Conservation (phyloP, 2,113 vertebrate genomes). For the Montifringilla adamsi region DNA sequence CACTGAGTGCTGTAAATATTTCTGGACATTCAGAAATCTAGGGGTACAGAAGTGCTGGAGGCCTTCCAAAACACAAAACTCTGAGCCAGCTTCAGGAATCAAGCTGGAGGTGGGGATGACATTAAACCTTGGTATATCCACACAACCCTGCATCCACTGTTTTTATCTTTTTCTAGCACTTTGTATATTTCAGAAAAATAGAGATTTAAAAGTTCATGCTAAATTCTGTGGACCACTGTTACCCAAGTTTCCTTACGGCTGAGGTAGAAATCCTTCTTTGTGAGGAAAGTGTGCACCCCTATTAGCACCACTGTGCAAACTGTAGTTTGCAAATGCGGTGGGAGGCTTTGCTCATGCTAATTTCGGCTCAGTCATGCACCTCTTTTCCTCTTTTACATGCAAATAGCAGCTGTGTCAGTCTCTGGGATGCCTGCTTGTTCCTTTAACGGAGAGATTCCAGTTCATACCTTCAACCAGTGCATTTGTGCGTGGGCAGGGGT, state of each 20-base stretch:
- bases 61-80: neutral
- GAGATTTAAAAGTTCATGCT: neutral
- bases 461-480: slow-evolving; percentile 45
- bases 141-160: neutral
- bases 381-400: slow-evolving; percentile 62
- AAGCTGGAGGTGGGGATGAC: neutral
- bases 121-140: neutral
- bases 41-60: neutral
- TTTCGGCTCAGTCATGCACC: slow-evolving; percentile 62
- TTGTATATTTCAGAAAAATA: neutral
- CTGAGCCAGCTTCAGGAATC: neutral
- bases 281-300: slow-evolving; percentile 15
- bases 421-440: slow-evolving; percentile 57
- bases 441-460: slow-evolving; percentile 42
- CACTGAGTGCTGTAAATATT: neutral
- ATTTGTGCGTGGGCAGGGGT: slow-evolving; percentile 38
- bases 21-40: neutral
- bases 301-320: slow-evolving; percentile 19
- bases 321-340: slow-evolving; percentile 24
- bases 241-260: neutral
- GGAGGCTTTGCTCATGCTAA: slow-evolving; percentile 61
- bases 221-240: neutral
- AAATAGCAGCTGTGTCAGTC: slow-evolving; percentile 62
- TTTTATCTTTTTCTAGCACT: neutral
- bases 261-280: slow-evolving; percentile 2